A percentile compares a stretch with the other conserved stretches of the same genome.
These are phyloP conservation scores for Hedya salicella DNA, from an alignment of 2,888 invertebrate species.

Conservation along the genomic window DNA sequence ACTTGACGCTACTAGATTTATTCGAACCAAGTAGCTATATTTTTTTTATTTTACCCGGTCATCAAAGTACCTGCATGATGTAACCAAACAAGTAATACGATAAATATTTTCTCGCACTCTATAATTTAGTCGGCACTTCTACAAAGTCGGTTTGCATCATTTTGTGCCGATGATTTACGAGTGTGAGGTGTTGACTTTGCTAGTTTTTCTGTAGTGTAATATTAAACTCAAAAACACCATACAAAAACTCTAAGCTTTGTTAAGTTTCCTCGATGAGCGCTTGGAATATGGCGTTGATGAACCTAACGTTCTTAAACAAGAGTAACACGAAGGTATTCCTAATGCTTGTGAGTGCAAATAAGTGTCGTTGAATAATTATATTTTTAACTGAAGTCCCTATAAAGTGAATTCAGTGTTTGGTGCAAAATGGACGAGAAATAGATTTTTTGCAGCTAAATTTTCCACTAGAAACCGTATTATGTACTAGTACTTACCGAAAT, in stretches of 20 bases:
- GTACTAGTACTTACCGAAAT: constrained; percentile 23
- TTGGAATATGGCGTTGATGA: not conserved
- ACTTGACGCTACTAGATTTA: constrained; percentile 46
- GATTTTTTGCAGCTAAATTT: constrained; percentile 3
- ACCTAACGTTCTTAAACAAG: not conserved
- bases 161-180: constrained; percentile 17
- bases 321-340: not conserved
- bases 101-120: constrained; percentile 34
- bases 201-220: not conserved
- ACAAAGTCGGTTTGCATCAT: constrained; percentile 17
- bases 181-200: not conserved
- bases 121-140: constrained; percentile 36
- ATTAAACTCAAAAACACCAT: not conserved
- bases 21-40: constrained; percentile 34
- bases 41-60: constrained; percentile 32
- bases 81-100: constrained; percentile 26
- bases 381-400: constrained; percentile 1
- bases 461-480: constrained; percentile 29
- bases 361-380: constrained; percentile 18
- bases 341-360: not conserved
- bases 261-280: not conserved
- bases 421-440: constrained; percentile 16
- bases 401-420: constrained; percentile 7
- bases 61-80: constrained; percentile 35
- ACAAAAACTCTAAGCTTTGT: not conserved